phyloP scores from a whole-genome alignment of 2,113 vertebrate species.

The Toxostoma redivivum region DNA sequence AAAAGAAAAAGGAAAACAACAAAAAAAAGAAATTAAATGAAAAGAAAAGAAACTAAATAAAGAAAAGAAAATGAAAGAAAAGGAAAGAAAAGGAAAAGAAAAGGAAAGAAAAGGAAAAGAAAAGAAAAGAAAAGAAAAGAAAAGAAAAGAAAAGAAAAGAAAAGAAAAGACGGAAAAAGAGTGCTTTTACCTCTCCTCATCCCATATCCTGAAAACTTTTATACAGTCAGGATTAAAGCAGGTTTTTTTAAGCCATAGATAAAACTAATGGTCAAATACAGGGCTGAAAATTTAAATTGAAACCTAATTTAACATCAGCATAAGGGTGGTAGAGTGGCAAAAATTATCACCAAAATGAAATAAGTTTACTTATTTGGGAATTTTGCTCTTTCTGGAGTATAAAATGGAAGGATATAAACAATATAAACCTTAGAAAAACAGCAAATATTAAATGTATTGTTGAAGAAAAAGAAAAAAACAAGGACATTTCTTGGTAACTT shows the following conservation, averaged over 20 bases:
- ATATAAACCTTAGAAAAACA: not conserved
- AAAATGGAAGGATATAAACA: not conserved
- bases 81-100: not conserved
- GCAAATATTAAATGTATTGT: rapidly evolving
- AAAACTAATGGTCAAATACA: not conserved
- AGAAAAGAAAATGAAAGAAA: too few relatives aligned
- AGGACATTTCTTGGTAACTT: not conserved
- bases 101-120: not conserved
- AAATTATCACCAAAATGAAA: not conserved
- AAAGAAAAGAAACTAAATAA: too few relatives aligned
- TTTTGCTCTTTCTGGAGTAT: not conserved
- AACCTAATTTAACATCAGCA: not conserved
- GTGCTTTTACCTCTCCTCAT: rapidly evolving
- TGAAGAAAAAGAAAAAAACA: not conserved
- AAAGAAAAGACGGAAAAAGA: not conserved
- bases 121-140: too few relatives aligned
- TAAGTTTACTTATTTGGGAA: not conserved
- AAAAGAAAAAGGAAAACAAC: too few relatives aligned
- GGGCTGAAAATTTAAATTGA: not conserved
- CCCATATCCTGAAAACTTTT: not conserved
- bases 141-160: too few relatives aligned
- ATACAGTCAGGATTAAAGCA: not conserved
- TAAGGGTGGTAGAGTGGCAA: not conserved
- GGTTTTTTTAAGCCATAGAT: not conserved
- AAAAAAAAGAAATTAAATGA: not conserved